Evolutionary conservation across 2,888 invertebrate species (phyloP).

Genomic region (Rhimphoctona megacephalus): DNA sequence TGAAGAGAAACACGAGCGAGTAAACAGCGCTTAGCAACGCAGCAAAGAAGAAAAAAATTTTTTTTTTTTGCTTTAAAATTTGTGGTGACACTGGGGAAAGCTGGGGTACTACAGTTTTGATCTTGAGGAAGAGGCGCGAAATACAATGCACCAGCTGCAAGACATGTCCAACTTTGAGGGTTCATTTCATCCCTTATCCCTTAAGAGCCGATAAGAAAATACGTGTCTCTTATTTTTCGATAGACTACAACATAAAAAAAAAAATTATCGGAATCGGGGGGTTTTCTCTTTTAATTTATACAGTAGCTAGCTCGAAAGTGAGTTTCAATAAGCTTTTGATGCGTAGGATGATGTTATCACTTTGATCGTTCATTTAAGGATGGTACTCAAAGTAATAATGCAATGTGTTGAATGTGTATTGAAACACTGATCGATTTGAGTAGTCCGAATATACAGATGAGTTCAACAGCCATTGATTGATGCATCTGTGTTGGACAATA

Average conservation of each 20-base stretch:
- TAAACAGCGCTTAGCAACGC: neutral
- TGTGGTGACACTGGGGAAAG: conserved; percentile 48
- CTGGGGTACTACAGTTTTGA: conserved; percentile 50
- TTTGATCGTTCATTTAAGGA: neutral
- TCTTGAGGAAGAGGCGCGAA: conserved; percentile 51
- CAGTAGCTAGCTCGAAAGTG: neutral
- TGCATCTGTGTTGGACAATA: neutral
- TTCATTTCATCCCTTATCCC: too few species aligned
- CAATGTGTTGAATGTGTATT: neutral
- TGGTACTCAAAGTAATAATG: neutral
- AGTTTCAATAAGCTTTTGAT: neutral
- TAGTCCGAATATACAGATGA: neutral
- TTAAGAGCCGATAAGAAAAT: too few species aligned
- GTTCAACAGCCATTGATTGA: neutral
- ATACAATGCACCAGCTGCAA: too few species aligned
- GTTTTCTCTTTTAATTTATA: neutral
- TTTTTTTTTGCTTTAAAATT: conserved; percentile 40
- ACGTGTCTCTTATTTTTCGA: too few species aligned
- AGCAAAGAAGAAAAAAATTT: neutral
- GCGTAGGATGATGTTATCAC: neutral
- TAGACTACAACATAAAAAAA: too few species aligned
- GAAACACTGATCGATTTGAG: neutral
- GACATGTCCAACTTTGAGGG: too few species aligned
- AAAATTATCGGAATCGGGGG: neutral
- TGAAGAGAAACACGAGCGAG: conserved; percentile 29